A percentile compares a stretch with the other conserved stretches of the same genome.
Evolutionary conservation across 2,888 invertebrate species (phyloP).

Genomic region (Peribatodes rhomboidaria): DNA sequence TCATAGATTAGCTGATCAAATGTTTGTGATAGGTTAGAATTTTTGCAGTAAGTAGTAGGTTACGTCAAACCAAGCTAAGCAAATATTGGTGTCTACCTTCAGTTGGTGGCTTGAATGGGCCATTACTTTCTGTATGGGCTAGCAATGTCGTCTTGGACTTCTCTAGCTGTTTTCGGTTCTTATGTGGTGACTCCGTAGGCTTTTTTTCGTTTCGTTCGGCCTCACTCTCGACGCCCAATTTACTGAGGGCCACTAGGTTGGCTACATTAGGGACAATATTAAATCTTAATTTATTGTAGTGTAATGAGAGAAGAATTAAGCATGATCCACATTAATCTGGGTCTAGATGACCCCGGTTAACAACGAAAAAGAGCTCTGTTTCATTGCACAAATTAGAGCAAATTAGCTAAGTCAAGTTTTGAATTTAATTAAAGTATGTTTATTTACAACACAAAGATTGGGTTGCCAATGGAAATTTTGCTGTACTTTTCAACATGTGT

Average conservation of each 20-base stretch:
- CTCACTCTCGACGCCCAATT: constrained; percentile 83
- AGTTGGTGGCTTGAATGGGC: constrained; percentile 78
- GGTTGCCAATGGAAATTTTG: neutral
- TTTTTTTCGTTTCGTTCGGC: constrained; percentile 78
- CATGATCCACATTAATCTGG: neutral
- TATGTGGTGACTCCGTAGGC: constrained; percentile 79
- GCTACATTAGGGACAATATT: constrained; percentile 73
- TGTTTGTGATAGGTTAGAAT: constrained; percentile 45
- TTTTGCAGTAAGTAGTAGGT: constrained; percentile 79
- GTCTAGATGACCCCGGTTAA: too few species aligned
- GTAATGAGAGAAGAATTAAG: constrained; percentile 46
- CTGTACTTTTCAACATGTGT: too few species aligned
- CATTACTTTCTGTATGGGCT: constrained; percentile 81
- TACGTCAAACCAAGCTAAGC: constrained; percentile 84
- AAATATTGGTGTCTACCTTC: constrained; percentile 78
- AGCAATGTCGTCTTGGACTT: constrained; percentile 84
- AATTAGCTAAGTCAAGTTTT: neutral
- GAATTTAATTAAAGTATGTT: neutral
- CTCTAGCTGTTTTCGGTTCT: constrained; percentile 78
- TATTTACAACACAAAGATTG: neutral
- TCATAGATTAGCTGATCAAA: neutral
- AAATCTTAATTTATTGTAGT: constrained; percentile 54
- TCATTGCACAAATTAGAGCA: neutral
- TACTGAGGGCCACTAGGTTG: constrained; percentile 85
- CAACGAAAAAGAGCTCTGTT: too few species aligned